Base-by-base conservation (phyloP, 2,797 vertebrate genomes). In the Labroides dimidiatus region DNA sequence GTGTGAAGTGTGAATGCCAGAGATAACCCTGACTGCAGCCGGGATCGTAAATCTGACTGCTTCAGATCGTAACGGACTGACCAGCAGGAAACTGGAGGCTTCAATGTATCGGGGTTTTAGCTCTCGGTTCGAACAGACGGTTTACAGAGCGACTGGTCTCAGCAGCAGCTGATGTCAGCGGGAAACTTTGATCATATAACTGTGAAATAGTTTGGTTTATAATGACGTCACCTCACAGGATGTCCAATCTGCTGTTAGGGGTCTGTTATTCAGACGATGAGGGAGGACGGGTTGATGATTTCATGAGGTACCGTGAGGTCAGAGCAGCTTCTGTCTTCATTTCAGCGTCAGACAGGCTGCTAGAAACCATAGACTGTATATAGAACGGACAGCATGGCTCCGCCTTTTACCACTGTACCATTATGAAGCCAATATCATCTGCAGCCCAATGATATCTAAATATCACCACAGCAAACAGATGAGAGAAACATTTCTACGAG, bases 31-130 rank as follows among this genome's bases (percentile, higher is more conserved):
- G 60, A 47, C 64, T n/a, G 23, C 58, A 23, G 67, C 59, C 74
- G 67, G 53, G 68, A 56, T 63, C 77, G 42, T 86, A 86, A 87
- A 87, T 87, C 72, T 60, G 59, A 33, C 55, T 0, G 17, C 64
- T 64, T 64, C 67, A 51, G 54, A 59, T 71, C 16, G 73, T 77
- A 60, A 23, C 48, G 39, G 48, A 75, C 72, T 53, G 74, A 73
- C 62, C 54, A 68, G 16, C 70, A 63, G 78, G 75, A 81, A 69
- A 69, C 43, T 55, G 65, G 65, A 75, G 20, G 23, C 61, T 50
- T 6, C 30, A 23, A 68, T 69, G 58, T 50, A 70, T 33, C 64
- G 42, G 39, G 61, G 49, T 41, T 59, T 62, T 59, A 23, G 48
- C 20, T 16, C 16, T 24, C 24, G 48, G 48, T 49, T 49, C 15